Evolutionary conservation across 2,113 vertebrate genomes (phyloP), one percentile per base, ranked within the genome.

Genomic region (Lota lota): DNA sequence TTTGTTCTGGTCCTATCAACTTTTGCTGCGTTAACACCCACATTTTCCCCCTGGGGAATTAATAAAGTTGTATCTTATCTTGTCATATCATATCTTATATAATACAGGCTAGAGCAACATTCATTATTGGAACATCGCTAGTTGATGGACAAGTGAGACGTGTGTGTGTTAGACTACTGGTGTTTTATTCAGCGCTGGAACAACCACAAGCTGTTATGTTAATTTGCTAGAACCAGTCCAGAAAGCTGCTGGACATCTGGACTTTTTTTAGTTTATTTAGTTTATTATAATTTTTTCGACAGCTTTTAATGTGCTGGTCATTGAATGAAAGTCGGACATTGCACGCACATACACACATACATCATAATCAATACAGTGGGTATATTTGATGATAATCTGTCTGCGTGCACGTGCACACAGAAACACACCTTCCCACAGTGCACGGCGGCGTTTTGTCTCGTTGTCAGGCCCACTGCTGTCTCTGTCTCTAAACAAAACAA

Each of bases 401-500:
- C 16, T 18, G 20, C 17, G 36, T 15, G 63, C 57, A 24, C 47
- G 28, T 53, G 28, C 67, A 66, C 21, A 68, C 69, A 69, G 22
- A 63, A 50, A 63, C 47, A 64, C 67, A 15, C 54, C 40, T 66
- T 64, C 62, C 56, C 4, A 16, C 51, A 16, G 28, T 16, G 57
- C 20, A 12, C 22, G 54, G 40, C 33, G 21, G 22, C 67, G 36
- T 56, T 77, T 72, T 73, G 70, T 80, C 58, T 73, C 33, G 10
- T 73, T 73, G 72, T 62, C 69, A 72, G 33, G n/a, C 62, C 68
- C 21, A 66, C 50, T 50, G 68, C 61, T 69, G 53, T 54, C 24
- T 54, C 53, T 54, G 18, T 54, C 53, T 1, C 17, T 54, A 54
- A 54, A 67, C 71, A 61, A 53, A 62, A 66, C 36, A 4, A 2